Evolutionary conservation across 2,113 vertebrate species (phyloP), one percentile per base, ranked within the genome.

Genomic region (Pitta sordida): DNA sequence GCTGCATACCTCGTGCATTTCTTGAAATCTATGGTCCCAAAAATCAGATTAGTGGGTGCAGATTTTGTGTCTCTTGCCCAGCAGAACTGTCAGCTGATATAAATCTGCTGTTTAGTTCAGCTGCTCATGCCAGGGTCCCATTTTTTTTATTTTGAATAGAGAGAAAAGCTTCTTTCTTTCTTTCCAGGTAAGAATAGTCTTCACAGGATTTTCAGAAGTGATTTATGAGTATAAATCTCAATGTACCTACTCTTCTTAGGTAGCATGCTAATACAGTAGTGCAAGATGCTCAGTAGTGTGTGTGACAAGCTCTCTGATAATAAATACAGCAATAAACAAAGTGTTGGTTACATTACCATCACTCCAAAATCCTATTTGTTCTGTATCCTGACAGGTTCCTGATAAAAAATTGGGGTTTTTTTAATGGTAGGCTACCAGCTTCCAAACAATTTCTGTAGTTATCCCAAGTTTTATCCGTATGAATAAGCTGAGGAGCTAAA

Each of bases 291-390:
- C 34, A 74, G 64, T 41, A 88, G 63, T 59, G 29, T 58, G 43
- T 76, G 44, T 87, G 77, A 82, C 91, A 92, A 89, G 74, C 27
- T 89, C 39, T 84, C 46, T 80, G 59, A 43, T 74, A 83, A 77
- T 62, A 91, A 79, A 73, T 71, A 34, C 62, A 82, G 29, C 36
- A 92, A 95, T 74, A 93, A 88, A 88, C 63, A 75, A 74, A 80
- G 24, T 86, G 51, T 29, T 94, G 16, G 58, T 56, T 78, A 56
- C n/a, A 75, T 92, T 88, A 48, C 52, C n/a, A 56, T 81, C 75
- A 77, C 9, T 88, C 18, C 26, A n/a, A 86, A 88, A n/a, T 59
- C 41, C 79, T 68, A 36, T 70, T 88, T 88, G 34, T 83, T 82
- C 83, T 86, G 7, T 21, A 64, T 65, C 7, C 53, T 89, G 24